Conservation (phyloP, 2,888 invertebrate genomes). For the Hoplodrina blanda region DNA sequence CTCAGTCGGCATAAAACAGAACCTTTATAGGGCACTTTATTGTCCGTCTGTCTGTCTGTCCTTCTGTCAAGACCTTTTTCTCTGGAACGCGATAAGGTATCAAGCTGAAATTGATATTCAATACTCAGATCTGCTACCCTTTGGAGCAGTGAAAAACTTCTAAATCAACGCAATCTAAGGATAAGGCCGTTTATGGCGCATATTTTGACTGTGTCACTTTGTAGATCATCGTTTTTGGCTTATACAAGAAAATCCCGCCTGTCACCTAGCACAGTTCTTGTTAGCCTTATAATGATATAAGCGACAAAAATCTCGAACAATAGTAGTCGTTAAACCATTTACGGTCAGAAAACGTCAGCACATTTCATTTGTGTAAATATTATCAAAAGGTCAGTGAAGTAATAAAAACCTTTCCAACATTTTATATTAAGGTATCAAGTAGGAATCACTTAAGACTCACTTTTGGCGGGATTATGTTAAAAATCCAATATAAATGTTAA, state of each 20-base stretch:
- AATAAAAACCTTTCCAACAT: slow-evolving; percentile 46
- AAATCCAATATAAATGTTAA: slow-evolving; percentile 81
- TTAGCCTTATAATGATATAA: slow-evolving; percentile 17
- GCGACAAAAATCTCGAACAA: slow-evolving; percentile 42
- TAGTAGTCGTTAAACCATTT: slow-evolving; percentile 49
- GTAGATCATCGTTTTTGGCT: neutral
- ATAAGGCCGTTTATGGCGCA: too few relatives aligned
- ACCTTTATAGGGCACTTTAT: too few relatives aligned
- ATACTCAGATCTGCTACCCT: too few relatives aligned
- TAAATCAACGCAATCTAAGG: too few relatives aligned
- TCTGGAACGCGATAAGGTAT: too few relatives aligned
- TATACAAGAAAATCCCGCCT: slow-evolving; percentile 8
- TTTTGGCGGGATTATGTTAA: slow-evolving; percentile 77
- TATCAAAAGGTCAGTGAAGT: slow-evolving; percentile 49
- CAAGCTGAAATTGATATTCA: too few relatives aligned
- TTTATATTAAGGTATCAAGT: slow-evolving; percentile 41
- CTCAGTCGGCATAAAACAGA: too few relatives aligned
- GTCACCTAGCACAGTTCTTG: slow-evolving; percentile 13
- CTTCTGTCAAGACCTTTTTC: too few relatives aligned
- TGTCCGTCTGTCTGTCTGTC: too few relatives aligned
- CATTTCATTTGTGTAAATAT: slow-evolving; percentile 38
- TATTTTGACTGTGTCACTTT: too few relatives aligned
- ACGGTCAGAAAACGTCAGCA: slow-evolving; percentile 48
- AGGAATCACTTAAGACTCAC: slow-evolving; percentile 58
- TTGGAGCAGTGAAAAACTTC: too few relatives aligned